Percentiles rank a stretch among this genome's conserved stretches.
Conservation (phyloP, 2,113 vertebrate species). For the Poeciliopsis prolifica region DNA sequence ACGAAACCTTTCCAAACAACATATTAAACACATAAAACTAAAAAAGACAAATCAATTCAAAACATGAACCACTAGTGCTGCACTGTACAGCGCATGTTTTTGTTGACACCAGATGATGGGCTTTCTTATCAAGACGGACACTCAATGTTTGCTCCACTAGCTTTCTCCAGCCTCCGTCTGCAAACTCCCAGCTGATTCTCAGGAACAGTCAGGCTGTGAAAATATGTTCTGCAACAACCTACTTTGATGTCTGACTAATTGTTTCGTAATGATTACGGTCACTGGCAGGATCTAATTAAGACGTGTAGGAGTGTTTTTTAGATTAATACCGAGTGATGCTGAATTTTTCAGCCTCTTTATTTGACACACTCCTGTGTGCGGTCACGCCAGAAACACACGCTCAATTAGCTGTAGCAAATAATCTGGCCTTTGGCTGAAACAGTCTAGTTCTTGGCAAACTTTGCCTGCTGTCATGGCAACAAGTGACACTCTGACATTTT, state of each 20-base stretch:
- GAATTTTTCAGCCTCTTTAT: conserved; percentile 15
- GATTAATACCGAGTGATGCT: conserved; percentile 1
- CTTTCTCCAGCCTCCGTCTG: background rate
- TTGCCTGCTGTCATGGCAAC: conserved; percentile 76
- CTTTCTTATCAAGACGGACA: background rate
- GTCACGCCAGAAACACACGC: conserved; percentile 23
- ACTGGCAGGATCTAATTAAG: conserved; percentile 5
- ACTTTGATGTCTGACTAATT: background rate
- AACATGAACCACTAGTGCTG: background rate
- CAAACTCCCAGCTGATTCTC: background rate
- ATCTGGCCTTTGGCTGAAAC: conserved; percentile 73
- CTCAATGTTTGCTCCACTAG: conserved; percentile 1
- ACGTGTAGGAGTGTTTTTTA: conserved; percentile 3
- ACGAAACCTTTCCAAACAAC: background rate
- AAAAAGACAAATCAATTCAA: background rate
- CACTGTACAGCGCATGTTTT: background rate
- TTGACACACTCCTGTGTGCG: conserved; percentile 18
- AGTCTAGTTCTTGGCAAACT: conserved; percentile 68
- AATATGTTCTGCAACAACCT: background rate
- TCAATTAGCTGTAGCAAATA: conserved; percentile 66
- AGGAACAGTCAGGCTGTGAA: background rate
- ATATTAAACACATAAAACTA: background rate
- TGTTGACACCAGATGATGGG: background rate
- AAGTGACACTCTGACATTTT: conserved; percentile 74
- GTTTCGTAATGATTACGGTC: conserved; percentile 25